phyloP scores from a whole-genome alignment of 2,888 invertebrate species.

The Podabrus alpinus region DNA sequence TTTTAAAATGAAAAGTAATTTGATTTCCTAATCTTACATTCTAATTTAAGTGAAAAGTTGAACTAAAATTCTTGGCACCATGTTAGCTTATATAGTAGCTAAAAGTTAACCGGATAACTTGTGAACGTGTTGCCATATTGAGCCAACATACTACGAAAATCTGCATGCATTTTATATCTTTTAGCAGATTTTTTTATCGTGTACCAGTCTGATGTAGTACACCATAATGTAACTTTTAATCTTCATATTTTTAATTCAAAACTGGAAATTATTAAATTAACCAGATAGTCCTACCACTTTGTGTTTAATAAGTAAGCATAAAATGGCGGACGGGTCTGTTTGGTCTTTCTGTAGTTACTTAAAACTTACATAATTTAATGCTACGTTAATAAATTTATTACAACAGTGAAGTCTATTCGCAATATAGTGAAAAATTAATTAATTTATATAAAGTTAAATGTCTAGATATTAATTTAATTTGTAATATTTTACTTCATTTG shows the following conservation, averaged over 20 bases:
- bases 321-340: not conserved
- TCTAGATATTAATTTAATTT: not conserved
- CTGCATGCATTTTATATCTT: no score
- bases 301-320: not conserved
- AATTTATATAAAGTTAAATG: not conserved
- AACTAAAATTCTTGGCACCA: no score
- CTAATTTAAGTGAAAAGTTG: no score
- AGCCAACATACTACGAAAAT: no score
- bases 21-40: no score
- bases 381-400: not conserved
- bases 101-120: no score
- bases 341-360: not conserved
- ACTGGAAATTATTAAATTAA: not conserved
- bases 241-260: not conserved
- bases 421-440: not conserved
- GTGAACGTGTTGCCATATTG: no score
- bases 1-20: no score
- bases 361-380: not conserved
- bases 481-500: not conserved
- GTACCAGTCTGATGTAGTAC: no score
- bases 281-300: not conserved
- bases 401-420: not conserved
- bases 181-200: no score
- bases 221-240: no score
- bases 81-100: no score